Conservation (phyloP, 2,888 invertebrate species). For the Scaptomyza cyrtandrae region DNA sequence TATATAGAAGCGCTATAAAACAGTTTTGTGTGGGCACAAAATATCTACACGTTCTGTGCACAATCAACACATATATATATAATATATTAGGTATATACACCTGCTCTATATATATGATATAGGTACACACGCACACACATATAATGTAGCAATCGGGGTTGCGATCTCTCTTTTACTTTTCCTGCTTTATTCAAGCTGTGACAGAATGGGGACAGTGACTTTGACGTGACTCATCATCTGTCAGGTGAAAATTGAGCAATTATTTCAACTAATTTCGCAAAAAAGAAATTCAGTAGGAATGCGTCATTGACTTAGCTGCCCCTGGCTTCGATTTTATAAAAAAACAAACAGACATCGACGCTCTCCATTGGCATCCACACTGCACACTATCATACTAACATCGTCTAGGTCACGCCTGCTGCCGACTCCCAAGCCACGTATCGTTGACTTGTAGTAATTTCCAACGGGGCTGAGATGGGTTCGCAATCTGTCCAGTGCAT, state of each 20-base stretch:
- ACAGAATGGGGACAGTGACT: constrained; percentile 68
- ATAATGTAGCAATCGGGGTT: constrained; percentile 50
- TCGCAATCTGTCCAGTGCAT: constrained; percentile 83
- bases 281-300: constrained; percentile 30
- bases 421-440: constrained; percentile 79
- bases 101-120: constrained; percentile 36
- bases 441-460: constrained; percentile 84
- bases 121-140: background rate
- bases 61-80: constrained; percentile 9
- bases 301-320: constrained; percentile 45
- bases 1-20: constrained; percentile 59
- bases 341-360: background rate
- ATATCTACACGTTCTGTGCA: constrained; percentile 19
- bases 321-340: constrained; percentile 19
- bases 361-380: constrained; percentile 62
- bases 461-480: constrained; percentile 84
- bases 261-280: constrained; percentile 34
- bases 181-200: constrained; percentile 36
- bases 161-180: constrained; percentile 14
- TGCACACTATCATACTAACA: constrained; percentile 79
- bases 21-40: constrained; percentile 48
- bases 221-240: constrained; percentile 64
- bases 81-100: constrained; percentile 44
- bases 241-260: constrained; percentile 63
- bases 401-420: constrained; percentile 81